These are phyloP conservation scores for Platorchestia sp. DNA, from an alignment of 1,140 invertebrate genomes.

Conservation along the genomic window DNA sequence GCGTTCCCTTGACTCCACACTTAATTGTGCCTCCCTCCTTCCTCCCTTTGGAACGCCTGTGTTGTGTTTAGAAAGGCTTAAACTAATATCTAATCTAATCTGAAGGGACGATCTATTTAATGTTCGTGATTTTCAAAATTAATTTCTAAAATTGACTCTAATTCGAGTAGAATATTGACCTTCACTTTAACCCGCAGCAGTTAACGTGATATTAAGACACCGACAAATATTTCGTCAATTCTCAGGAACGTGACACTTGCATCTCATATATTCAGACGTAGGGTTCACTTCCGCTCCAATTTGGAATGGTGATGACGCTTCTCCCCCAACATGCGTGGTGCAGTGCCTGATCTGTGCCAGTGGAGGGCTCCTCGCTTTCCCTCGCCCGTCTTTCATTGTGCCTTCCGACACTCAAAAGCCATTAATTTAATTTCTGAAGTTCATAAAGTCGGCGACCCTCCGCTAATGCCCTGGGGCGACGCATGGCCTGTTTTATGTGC, in stretches of 20 bases:
- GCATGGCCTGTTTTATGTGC: constrained; percentile 37
- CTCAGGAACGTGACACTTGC: neutral
- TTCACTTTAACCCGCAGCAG: too few species aligned
- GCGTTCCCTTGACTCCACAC: too few species aligned
- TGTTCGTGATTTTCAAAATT: too few species aligned
- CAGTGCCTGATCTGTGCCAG: neutral
- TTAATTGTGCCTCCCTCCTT: too few species aligned
- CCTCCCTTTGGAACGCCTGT: too few species aligned
- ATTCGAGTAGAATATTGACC: too few species aligned
- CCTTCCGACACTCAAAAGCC: constrained; percentile 55
- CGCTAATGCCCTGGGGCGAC: constrained; percentile 44
- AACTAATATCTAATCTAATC: too few species aligned
- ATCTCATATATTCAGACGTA: neutral
- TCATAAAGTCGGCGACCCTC: constrained; percentile 54
- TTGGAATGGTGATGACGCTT: neutral
- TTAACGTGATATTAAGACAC: too few species aligned
- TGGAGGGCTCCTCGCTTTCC: neutral
- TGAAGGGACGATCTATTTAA: too few species aligned
- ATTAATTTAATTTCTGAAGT: constrained; percentile 54
- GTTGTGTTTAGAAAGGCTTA: too few species aligned
- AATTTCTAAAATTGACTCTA: too few species aligned
- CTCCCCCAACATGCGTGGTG: neutral
- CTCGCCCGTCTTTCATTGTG: constrained; percentile 40
- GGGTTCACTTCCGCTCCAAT: neutral
- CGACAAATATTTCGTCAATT: too few species aligned